Base-by-base conservation (phyloP, 2,797 vertebrate species). In the Sebastes kiyomatsui region DNA sequence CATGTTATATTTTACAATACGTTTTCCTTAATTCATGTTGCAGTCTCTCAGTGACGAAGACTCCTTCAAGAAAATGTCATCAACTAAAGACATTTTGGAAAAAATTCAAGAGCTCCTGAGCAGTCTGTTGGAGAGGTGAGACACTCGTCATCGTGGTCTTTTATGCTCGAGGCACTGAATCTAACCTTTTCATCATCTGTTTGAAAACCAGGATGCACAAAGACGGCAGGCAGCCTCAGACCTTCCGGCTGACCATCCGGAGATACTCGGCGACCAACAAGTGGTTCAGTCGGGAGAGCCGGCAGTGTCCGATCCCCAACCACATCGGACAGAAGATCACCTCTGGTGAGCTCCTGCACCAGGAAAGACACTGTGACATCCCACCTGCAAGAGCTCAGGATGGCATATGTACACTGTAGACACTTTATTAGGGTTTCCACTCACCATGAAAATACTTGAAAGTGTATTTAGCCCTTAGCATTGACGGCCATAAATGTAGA, bases 31-130 rank as follows among this genome's bases (percentile, higher is more conserved):
- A 33, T 49, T 38, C 22, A 16, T 79, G 64, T 90, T 85, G 88
- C 81, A 99, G 98, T 98, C 98, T 75, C 95, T 99, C 70, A 99
- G 98, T 78, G 96, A 98, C 82, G 98, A 99, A 95, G 97, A 99
- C 86, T 97, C 98, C 65, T 97, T 99, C 90, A 97, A 95, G 90
- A 98, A 97, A 80, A 97, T 97, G 28, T 96, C 96, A 23, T 95
- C 96, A 1, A 92, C 95, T 80, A 91, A 77, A 2, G 96, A 97
- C 8, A 96, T 96, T 60, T 88, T 93, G 77, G 90, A 89, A 49
- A 98, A 97, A 88, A 95, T 96, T 56, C 88, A 96, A 69, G 96
- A 97, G 38, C 95, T 98, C 28, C 94, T 99, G 79, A 83, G 49
- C 64, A 95, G 83, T 75, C 94, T 99, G 42, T 86, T 97, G 42